Evolutionary conservation across 2,888 invertebrate species (phyloP).

Genomic region (Cinara cedri): DNA sequence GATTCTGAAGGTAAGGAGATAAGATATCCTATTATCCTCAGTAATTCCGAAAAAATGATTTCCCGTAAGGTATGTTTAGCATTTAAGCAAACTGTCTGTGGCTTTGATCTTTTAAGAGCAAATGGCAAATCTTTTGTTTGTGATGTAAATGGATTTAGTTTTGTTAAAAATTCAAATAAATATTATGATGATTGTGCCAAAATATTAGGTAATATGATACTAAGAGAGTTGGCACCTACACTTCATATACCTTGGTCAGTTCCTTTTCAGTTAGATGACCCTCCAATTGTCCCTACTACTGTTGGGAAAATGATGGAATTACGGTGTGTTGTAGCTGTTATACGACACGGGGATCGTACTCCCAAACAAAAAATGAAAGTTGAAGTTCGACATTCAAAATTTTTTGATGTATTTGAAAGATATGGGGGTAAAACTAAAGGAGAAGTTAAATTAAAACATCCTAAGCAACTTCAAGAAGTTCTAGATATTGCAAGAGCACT

Average conservation of each 20-base stretch:
- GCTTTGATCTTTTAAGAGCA: conserved; percentile 96
- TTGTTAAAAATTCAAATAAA: conserved; percentile 99
- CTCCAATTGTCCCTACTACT: conserved; percentile 97
- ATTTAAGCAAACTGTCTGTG: conserved; percentile 98
- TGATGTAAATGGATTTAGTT: conserved; percentile 99
- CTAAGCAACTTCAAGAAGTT: conserved; percentile 96
- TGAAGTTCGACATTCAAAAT: conserved; percentile 95
- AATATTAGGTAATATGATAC: conserved; percentile 96
- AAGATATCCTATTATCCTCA: conserved; percentile 96
- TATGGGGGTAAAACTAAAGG: conserved; percentile 95
- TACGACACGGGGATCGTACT: conserved; percentile 96
- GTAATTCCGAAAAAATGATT: conserved; percentile 95
- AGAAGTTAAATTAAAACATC: conserved; percentile 95
- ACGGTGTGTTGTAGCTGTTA: conserved; percentile 95
- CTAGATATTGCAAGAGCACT: conserved; percentile 93
- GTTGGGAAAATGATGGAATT: conserved; percentile 96
- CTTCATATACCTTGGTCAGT: conserved; percentile 97
- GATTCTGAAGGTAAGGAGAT: conserved; percentile 98
- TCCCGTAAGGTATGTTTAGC: conserved; percentile 96
- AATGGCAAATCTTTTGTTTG: conserved; percentile 99
- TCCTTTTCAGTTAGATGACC: conserved; percentile 96
- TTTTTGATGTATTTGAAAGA: conserved; percentile 98
- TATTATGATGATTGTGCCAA: conserved; percentile 99
- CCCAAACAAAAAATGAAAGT: conserved; percentile 99
- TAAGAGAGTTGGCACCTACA: conserved; percentile 91